Evolutionary conservation across 2,888 invertebrate species (phyloP).

Genomic region (Cephus nigrinus): DNA sequence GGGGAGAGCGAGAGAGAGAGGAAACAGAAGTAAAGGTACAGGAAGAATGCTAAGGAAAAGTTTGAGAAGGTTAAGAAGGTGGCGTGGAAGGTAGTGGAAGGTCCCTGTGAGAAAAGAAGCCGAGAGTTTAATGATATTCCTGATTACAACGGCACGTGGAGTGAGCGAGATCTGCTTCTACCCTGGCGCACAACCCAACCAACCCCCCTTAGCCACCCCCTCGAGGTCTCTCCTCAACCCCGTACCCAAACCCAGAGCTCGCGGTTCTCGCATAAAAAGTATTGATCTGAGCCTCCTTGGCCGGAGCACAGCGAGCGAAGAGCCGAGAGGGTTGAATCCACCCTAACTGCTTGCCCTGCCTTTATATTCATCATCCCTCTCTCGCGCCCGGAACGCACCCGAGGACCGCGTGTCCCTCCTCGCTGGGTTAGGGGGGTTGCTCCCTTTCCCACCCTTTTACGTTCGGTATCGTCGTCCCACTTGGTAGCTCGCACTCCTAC

Average conservation of each 20-base stretch:
- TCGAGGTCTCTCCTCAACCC: background rate
- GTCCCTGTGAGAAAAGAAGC: conserved; percentile 48
- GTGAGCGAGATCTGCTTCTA: conserved; percentile 31
- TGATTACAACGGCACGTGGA: conserved; percentile 64
- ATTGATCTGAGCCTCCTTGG: conserved; percentile 60
- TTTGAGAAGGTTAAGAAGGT: conserved; percentile 13
- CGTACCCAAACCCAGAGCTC: conserved; percentile 12
- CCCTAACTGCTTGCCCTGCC: conserved; percentile 62
- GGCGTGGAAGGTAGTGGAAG: conserved; percentile 18
- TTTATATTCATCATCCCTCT: conserved; percentile 65
- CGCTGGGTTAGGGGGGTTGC: background rate
- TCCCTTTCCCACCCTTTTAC: conserved; percentile 19
- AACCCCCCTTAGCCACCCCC: conserved; percentile 17
- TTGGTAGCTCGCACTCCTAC: conserved; percentile 21
- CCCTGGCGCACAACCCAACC: background rate
- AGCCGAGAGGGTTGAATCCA: conserved; percentile 63
- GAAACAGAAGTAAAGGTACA: too few relatives aligned
- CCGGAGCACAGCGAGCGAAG: conserved; percentile 37
- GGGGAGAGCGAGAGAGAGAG: background rate
- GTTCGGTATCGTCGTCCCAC: background rate
- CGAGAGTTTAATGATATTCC: conserved; percentile 66
- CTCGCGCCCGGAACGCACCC: conserved; percentile 37
- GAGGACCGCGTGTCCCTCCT: background rate
- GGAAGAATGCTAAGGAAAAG: too few relatives aligned
- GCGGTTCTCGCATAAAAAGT: conserved; percentile 63